Conservation (phyloP, 2,888 invertebrate species). For the Cosmopolites sordidus region DNA sequence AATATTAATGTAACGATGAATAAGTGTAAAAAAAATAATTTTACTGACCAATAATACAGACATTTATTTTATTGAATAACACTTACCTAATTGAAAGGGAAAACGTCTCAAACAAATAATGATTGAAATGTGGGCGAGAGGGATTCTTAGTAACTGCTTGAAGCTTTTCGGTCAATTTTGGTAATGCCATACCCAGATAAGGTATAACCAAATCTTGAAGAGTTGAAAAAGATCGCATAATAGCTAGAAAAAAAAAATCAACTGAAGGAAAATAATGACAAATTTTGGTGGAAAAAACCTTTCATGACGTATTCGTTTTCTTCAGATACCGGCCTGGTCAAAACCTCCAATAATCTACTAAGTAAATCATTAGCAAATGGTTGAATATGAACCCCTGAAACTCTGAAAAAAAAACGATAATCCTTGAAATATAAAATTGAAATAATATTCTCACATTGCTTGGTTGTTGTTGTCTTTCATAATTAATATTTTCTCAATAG, state of each 20-base stretch:
- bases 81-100: conserved; percentile 81
- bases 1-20: no score
- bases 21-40: no score
- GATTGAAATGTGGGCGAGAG: conserved; percentile 96
- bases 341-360: conserved; percentile 68
- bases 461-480: conserved; percentile 61
- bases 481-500: conserved; percentile 81
- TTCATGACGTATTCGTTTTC: conserved; percentile 99
- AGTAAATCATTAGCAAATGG: conserved; percentile 69
- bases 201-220: conserved; percentile 78
- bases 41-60: no score
- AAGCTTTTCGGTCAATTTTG: conserved; percentile 80
- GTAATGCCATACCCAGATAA: conserved; percentile 73
- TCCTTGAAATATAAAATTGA: conserved; percentile 2
- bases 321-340: conserved; percentile 69
- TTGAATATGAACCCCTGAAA: conserved; percentile 59
- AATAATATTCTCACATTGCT: conserved; percentile 50
- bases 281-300: conserved; percentile 48
- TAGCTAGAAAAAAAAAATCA: conserved; percentile 69
- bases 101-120: conserved; percentile 94
- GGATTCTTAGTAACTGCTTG: conserved; percentile 86
- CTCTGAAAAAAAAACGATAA: conserved; percentile 43
- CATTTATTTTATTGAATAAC: neutral
- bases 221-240: conserved; percentile 83
- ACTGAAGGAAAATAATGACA: no score